Percentiles rank a stretch among this genome's conserved stretches.
Evolutionary conservation across 2,113 vertebrate species (phyloP).

Genomic region (Macquaria australasica): DNA sequence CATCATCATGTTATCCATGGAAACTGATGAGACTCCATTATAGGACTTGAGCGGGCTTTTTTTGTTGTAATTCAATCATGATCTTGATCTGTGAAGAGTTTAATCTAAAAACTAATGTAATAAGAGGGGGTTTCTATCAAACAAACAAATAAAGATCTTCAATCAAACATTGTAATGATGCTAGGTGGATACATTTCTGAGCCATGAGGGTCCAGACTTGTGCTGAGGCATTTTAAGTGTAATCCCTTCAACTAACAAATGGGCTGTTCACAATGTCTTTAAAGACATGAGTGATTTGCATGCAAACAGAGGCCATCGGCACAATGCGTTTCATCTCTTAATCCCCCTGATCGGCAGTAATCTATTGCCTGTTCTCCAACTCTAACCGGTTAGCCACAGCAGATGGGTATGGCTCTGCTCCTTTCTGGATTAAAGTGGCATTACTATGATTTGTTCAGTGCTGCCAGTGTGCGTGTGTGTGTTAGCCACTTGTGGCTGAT

Average conservation of each 20-base stretch:
- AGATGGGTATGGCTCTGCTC: conserved; percentile 65
- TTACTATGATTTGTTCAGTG: conserved; percentile 60
- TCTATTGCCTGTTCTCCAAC: conserved; percentile 57
- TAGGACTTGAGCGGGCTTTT: background rate
- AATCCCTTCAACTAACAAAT: conserved; percentile 52
- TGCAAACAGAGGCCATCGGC: conserved; percentile 39
- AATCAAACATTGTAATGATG: conserved; percentile 2
- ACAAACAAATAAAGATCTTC: background rate
- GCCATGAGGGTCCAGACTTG: conserved; percentile 25
- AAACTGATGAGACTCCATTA: background rate
- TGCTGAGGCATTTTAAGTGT: conserved; percentile 26
- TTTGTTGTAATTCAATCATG: too few species aligned
- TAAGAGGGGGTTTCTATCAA: background rate
- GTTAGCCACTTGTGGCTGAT: conserved; percentile 45
- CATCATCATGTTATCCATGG: background rate
- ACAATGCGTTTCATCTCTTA: conserved; percentile 62
- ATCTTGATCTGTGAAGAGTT: background rate
- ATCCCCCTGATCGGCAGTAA: conserved; percentile 67
- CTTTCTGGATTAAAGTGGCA: conserved; percentile 62
- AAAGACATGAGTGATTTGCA: conserved; percentile 53
- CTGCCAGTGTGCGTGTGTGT: background rate
- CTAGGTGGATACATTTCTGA: background rate
- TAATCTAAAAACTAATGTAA: background rate
- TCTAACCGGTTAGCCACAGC: conserved; percentile 51
- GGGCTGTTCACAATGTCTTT: conserved; percentile 26